Evolutionary conservation across 2,113 vertebrate species (phyloP), one percentile per base, ranked within the genome.

Genomic region (Parotia lawesii): DNA sequence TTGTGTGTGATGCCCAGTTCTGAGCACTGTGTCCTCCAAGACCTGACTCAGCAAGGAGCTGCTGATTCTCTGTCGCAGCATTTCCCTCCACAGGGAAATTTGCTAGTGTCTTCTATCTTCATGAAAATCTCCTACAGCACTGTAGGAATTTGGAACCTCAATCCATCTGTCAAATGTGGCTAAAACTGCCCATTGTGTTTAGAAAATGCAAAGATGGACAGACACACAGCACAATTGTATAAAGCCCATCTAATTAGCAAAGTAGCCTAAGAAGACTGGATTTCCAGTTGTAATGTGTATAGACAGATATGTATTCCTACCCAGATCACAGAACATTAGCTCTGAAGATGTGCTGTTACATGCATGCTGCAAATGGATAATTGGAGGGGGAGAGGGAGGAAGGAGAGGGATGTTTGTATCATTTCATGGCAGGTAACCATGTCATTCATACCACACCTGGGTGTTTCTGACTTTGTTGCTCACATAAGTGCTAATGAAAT

Each of bases 401-500:
- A 89, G 33, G 42, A 86, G 65, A 69, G 40, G 21, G 37, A 23
- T 87, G 56, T 75, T 81, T 77, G 27, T 69, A 53, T 33, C 42
- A 62, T 75, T 44, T 87, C 50, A 66, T 12, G 58, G 56, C 82
- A 94, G 47, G 71, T 67, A 91, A 77, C 42, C 72, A 65, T 33
- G 61, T 87, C 56, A 67, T 73, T 93, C 51, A 67, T 75, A 78
- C 64, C 67, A 76, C 35, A 91, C 80, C 85, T 96, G 90, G 70
- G 38, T 80, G 73, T 66, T 83, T 60, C 48, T 78, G 73, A 89
- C 78, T 50, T 73, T 69, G 42, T 80, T 96, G 92, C 72, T 81
- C 67, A 93, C 27, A 66, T 31, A 87, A 94, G 50, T 28, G 60
- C 44, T 89, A 85, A 95, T 78, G 74, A 91, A 85, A 61, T 70